Evolutionary conservation across 2,797 vertebrate species (phyloP), one percentile per base, ranked within the genome.

Genomic region (Mallotus villosus): DNA sequence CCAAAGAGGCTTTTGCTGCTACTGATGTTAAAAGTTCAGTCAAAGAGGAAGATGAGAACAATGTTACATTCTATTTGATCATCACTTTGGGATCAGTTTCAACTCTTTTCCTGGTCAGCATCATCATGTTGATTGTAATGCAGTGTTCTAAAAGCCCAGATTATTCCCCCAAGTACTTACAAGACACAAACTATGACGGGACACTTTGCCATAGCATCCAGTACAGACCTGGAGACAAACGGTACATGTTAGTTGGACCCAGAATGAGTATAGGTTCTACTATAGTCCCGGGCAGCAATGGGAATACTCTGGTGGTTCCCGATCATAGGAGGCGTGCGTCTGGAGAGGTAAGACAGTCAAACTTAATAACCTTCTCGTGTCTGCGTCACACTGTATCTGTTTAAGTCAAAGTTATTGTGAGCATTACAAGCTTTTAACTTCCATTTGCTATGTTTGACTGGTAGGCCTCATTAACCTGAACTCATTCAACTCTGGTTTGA

Each of bases 381-480:
- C n/a, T n/a, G n/a, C n/a, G n/a, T n/a, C n/a, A n/a, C n/a, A n/a
- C 17, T 59, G 78, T 86, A 24, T 87, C 92, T 0, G 91, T 91
- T 57, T 46, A 8, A 46, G 41, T 8, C 41, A 46, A 2, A 8
- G n/a, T 57, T 57, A 25, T 21, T 57, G 53, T 57, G 5, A 17
- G n/a, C 53, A 12, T 21, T 57, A 1, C 9, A 63, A 37, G 8
- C 16, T 59, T 67, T 64, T 22, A 11, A 17, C 51, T 46, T 1
- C 22, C 63, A 25, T 25, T 25, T 25, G 25, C 25, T 25, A 25
- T 25, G 25, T 25, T 25, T 25, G 25, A 2, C 25, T 1, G 1
- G 25, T 2, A 25, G 25, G 25, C 25, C 25, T 25, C 25, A 2
- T 25, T 25, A 25, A 25, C 25, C 25, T 25, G 25, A 25, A 2